Percentiles rank a stretch among this genome's conserved stretches.
These are phyloP conservation scores for Cyphomyrmex costatus DNA, from an alignment of 1,140 invertebrate species.

Conservation along the genomic window DNA sequence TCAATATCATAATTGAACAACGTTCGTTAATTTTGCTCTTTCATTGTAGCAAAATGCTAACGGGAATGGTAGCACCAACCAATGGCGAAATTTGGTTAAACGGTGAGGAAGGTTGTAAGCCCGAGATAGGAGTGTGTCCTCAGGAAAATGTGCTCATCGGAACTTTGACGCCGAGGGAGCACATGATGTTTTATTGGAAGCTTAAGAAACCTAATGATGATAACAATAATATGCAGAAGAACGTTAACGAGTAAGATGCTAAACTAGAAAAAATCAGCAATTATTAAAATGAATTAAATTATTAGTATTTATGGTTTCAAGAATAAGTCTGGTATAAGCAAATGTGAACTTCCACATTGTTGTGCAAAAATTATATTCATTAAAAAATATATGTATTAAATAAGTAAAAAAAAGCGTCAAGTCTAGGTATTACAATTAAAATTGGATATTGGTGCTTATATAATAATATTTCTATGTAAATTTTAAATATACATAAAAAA, in stretches of 20 bases:
- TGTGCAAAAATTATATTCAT: no score
- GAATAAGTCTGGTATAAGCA: no score
- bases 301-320: no score
- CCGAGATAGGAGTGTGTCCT: constrained; percentile 92
- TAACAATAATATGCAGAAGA: constrained; percentile 78
- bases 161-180: constrained; percentile 93
- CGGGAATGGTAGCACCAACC: constrained; percentile 89
- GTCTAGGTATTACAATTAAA: no score
- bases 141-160: constrained; percentile 95
- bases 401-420: no score
- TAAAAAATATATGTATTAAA: no score
- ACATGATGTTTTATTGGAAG: constrained; percentile 92
- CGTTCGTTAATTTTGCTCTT: not conserved
- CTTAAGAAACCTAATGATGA: constrained; percentile 88
- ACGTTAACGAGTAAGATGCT: constrained; percentile 85
- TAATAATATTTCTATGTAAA: no score
- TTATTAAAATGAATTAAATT: no score
- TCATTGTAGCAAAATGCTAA: constrained; percentile 88
- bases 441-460: no score
- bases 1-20: not conserved
- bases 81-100: constrained; percentile 87
- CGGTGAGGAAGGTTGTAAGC: constrained; percentile 81
- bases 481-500: no score
- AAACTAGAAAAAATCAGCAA: not conserved
- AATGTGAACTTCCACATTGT: no score